These are phyloP conservation scores for Xestia sexstrigata DNA, from an alignment of 2,888 invertebrate genomes.

Conservation along the genomic window DNA sequence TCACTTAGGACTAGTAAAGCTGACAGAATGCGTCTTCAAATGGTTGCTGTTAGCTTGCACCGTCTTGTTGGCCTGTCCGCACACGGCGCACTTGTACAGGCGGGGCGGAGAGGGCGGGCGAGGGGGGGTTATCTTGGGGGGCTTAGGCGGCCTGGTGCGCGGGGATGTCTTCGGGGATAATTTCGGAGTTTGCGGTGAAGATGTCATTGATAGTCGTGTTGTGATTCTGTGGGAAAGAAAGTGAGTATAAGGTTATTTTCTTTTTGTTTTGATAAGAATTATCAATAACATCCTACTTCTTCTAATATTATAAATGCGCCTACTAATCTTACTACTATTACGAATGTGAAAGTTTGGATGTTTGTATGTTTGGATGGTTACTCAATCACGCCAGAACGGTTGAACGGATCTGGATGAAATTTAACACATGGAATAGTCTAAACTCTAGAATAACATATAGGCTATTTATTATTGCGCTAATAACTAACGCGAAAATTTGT, in stretches of 20 bases:
- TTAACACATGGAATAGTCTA: too few relatives aligned
- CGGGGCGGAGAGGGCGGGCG: not conserved
- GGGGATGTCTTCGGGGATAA: conserved; percentile 11
- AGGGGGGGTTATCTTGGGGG: not conserved
- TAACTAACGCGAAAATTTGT: too few relatives aligned
- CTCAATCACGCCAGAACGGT: too few relatives aligned
- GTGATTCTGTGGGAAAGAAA: conserved; percentile 35
- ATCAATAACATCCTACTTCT: not conserved
- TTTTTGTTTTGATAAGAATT: not conserved
- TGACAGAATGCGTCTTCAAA: conserved; percentile 57
- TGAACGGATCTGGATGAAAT: too few relatives aligned
- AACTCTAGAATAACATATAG: too few relatives aligned
- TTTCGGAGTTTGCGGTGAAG: conserved; percentile 4
- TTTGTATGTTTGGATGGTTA: too few relatives aligned
- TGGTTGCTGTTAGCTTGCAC: conserved; percentile 57
- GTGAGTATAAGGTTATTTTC: not conserved
- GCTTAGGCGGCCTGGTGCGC: not conserved
- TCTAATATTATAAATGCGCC: too few relatives aligned
- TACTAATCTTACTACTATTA: too few relatives aligned
- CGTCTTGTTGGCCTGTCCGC: conserved; percentile 54
- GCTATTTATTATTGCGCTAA: too few relatives aligned
- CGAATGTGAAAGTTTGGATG: too few relatives aligned
- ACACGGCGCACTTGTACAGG: conserved; percentile 59
- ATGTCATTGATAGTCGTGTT: not conserved
- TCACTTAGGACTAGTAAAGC: conserved; percentile 67